These are phyloP conservation scores for Forbesichthys agassizii DNA, from an alignment of 2,113 vertebrate genomes.

Conservation along the genomic window DNA sequence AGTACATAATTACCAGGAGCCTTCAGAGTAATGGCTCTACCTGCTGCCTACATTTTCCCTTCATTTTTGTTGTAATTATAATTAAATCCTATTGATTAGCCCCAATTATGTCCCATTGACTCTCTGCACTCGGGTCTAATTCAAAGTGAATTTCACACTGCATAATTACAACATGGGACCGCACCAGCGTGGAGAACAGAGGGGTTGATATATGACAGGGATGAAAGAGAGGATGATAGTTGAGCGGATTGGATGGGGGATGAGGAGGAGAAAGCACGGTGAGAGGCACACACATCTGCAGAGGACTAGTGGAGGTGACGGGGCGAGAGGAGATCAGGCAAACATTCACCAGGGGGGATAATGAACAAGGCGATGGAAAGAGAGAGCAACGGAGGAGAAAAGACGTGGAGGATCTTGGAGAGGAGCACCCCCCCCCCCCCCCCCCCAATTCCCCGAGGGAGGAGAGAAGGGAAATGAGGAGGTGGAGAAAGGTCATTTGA, in stretches of 20 bases:
- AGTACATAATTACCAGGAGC: constrained; percentile 18
- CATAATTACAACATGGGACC: constrained; percentile 26
- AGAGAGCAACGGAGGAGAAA: not conserved
- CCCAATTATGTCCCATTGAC: constrained; percentile 50
- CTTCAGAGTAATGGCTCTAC: constrained; percentile 33
- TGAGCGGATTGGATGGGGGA: not conserved
- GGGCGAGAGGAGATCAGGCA: too few species aligned
- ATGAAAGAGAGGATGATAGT: too few species aligned
- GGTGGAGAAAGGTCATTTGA: constrained; percentile 30
- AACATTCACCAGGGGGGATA: too few species aligned
- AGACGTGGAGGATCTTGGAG: not conserved
- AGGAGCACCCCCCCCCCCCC: not conserved
- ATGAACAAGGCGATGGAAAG: too few species aligned
- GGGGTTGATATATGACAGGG: not conserved
- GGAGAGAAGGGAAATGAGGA: not conserved
- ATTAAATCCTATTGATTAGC: constrained; percentile 63
- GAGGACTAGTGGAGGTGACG: too few species aligned
- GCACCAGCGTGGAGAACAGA: not conserved
- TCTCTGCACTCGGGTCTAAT: constrained; percentile 28
- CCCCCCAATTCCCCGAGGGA: too few species aligned
- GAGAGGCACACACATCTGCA: not conserved
- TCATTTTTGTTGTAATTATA: constrained; percentile 50
- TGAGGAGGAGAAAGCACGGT: not conserved
- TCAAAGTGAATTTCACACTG: constrained; percentile 24
- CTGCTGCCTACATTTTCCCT: not conserved